These are phyloP conservation scores for Oryzaephilus surinamensis DNA, from an alignment of 1,140 invertebrate species.

Conservation along the genomic window DNA sequence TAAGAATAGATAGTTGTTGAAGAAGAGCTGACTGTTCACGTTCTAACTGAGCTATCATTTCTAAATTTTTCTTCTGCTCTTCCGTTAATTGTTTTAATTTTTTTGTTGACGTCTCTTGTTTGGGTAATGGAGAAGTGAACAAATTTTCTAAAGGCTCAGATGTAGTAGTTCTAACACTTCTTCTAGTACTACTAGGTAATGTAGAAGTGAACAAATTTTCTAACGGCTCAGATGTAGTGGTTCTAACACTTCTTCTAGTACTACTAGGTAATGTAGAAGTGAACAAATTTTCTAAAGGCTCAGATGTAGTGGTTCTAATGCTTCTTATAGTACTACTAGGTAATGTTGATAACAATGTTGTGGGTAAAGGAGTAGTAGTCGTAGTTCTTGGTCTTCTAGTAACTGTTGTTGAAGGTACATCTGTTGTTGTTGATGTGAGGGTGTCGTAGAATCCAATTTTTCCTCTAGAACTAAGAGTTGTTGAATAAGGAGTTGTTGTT, in stretches of 20 bases:
- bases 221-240: slow-evolving; percentile 1
- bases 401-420: slow-evolving; percentile 1
- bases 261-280: slow-evolving; percentile 1
- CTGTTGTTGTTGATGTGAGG: too few species aligned
- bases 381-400: neutral
- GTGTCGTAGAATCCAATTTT: too few species aligned
- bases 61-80: slow-evolving; percentile 30
- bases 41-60: slow-evolving; percentile 28
- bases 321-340: slow-evolving; percentile 6
- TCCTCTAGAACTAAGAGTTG: slow-evolving; percentile 1
- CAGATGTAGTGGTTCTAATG: neutral
- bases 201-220: neutral
- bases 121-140: slow-evolving; percentile 5
- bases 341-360: neutral
- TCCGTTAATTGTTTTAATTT: slow-evolving; percentile 25
- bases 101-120: slow-evolving; percentile 7
- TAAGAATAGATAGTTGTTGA: slow-evolving; percentile 30
- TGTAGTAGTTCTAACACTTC: slow-evolving; percentile 6
- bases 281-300: neutral
- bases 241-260: slow-evolving; percentile 1
- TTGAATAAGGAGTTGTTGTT: slow-evolving; percentile 3
- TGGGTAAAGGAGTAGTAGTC: slow-evolving; percentile 1
- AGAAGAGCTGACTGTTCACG: slow-evolving; percentile 32
- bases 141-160: too few species aligned
- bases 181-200: slow-evolving; percentile 5